These are phyloP conservation scores for Menidia menidia DNA, from an alignment of 2,797 vertebrate species.

Conservation along the genomic window DNA sequence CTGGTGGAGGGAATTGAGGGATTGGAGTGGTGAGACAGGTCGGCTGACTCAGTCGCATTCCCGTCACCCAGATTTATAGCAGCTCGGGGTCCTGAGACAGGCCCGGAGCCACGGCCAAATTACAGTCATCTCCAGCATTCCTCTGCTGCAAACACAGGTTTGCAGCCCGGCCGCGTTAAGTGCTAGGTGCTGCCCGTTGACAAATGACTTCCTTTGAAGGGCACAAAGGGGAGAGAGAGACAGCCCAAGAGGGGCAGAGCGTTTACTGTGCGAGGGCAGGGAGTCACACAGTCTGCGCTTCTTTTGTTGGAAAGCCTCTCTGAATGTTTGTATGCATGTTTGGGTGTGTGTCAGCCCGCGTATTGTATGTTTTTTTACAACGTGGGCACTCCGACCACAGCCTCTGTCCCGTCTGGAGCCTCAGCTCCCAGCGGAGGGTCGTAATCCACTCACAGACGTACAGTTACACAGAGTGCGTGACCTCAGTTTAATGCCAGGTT, in stretches of 20 bases:
- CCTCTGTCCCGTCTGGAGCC: conserved; percentile 31
- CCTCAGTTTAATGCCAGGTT: conserved; percentile 71
- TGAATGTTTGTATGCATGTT: conserved; percentile 39
- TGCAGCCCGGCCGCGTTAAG: conserved; percentile 76
- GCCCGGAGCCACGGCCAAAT: conserved; percentile 81
- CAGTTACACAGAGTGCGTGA: conserved; percentile 35
- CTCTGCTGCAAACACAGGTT: conserved; percentile 81
- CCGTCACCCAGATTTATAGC: conserved; percentile 79
- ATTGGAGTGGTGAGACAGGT: conserved; percentile 61
- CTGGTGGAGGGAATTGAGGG: conserved; percentile 27
- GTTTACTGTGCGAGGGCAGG: conserved; percentile 60
- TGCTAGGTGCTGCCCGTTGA: conserved; percentile 82
- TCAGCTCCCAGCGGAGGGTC: conserved; percentile 30
- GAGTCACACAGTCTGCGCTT: conserved; percentile 57
- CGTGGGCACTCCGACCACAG: conserved; percentile 36
- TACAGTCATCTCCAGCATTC: conserved; percentile 86
- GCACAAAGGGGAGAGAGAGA: conserved; percentile 53
- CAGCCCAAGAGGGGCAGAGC: conserved; percentile 46
- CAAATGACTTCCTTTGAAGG: conserved; percentile 87
- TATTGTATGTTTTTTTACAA: conserved; percentile 36
- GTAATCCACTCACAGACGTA: conserved; percentile 13
- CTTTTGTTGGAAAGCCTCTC: conserved; percentile 56
- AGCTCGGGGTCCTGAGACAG: conserved; percentile 73
- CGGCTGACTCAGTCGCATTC: conserved; percentile 80
- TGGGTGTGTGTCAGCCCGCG: conserved; percentile 49